Evolutionary conservation across 2,113 vertebrate genomes (phyloP).

Genomic region (Strix aluco): DNA sequence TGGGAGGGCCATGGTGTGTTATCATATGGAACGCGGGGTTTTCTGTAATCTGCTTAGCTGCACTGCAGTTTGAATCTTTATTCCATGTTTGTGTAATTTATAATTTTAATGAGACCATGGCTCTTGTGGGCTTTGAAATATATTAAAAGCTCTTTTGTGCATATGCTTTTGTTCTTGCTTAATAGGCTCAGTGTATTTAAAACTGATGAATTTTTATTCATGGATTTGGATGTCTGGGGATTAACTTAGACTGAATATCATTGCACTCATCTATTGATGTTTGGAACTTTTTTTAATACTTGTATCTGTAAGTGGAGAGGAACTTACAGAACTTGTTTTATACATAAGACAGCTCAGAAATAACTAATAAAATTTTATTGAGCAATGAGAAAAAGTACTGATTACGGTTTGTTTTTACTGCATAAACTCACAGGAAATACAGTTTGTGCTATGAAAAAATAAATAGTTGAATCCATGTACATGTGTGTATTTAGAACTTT

Average conservation of each 20-base stretch:
- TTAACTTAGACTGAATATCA: constrained; percentile 82
- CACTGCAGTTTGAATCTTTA: constrained; percentile 91
- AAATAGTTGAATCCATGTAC: not conserved
- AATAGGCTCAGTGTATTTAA: constrained; percentile 94
- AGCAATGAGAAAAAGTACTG: not conserved
- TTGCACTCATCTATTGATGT: constrained; percentile 75
- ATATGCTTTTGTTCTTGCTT: constrained; percentile 90
- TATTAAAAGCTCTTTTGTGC: constrained; percentile 91
- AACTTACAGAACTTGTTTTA: constrained; percentile 42
- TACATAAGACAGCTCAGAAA: constrained; percentile 3
- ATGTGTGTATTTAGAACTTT: not conserved
- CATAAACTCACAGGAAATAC: not conserved
- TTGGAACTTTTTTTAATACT: constrained; percentile 72
- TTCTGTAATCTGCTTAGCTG: constrained; percentile 98
- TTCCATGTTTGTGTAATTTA: constrained; percentile 98
- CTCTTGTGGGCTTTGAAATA: constrained; percentile 93
- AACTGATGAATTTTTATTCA: constrained; percentile 92
- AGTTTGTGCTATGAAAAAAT: not conserved
- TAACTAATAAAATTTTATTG: not conserved
- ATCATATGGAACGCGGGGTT: constrained; percentile 95
- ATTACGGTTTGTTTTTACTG: constrained; percentile 5
- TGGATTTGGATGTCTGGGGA: constrained; percentile 86
- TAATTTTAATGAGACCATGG: constrained; percentile 93
- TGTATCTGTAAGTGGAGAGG: constrained; percentile 42
- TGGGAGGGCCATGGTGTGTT: constrained; percentile 93